phyloP scores from a whole-genome alignment of 2,888 invertebrate species.

The Cyrtodaria siliqua region DNA sequence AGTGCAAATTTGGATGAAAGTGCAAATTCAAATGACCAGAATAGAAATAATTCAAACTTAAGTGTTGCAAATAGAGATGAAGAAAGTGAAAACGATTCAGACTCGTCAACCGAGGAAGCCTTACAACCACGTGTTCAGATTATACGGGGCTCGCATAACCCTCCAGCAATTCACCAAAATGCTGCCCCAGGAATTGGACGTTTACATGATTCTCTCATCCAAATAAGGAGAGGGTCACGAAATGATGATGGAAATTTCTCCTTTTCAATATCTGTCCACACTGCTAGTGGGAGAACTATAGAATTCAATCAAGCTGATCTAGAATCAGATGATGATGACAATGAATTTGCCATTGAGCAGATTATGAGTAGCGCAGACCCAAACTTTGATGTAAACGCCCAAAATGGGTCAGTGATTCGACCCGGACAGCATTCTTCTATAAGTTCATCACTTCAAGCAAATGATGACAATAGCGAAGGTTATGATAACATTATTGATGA shows the following conservation, averaged over 20 bases:
- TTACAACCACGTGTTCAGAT: too few relatives aligned
- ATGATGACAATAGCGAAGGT: conserved; percentile 9
- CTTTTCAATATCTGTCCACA: conserved; percentile 61
- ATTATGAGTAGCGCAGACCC: conserved; percentile 4
- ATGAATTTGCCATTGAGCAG: conserved; percentile 45
- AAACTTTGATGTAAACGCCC: not conserved
- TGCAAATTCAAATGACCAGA: too few relatives aligned
- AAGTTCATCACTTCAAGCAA: not conserved
- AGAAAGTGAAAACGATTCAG: too few relatives aligned
- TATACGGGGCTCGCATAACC: too few relatives aligned
- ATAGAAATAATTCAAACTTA: too few relatives aligned
- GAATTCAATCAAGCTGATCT: conserved; percentile 58
- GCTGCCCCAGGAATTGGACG: too few relatives aligned
- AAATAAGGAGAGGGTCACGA: conserved; percentile 53
- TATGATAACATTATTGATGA: conserved; percentile 12
- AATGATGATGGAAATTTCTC: conserved; percentile 54
- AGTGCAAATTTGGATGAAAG: too few relatives aligned
- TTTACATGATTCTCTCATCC: conserved; percentile 52
- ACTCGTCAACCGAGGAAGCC: too few relatives aligned
- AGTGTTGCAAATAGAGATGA: too few relatives aligned
- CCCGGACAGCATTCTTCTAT: too few relatives aligned
- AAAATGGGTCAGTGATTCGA: too few relatives aligned
- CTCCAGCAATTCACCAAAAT: too few relatives aligned
- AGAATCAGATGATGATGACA: conserved; percentile 54
- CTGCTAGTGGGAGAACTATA: conserved; percentile 56